Evolutionary conservation across 2,113 vertebrate species (phyloP).

Genomic region (Pseudonaja textilis): DNA sequence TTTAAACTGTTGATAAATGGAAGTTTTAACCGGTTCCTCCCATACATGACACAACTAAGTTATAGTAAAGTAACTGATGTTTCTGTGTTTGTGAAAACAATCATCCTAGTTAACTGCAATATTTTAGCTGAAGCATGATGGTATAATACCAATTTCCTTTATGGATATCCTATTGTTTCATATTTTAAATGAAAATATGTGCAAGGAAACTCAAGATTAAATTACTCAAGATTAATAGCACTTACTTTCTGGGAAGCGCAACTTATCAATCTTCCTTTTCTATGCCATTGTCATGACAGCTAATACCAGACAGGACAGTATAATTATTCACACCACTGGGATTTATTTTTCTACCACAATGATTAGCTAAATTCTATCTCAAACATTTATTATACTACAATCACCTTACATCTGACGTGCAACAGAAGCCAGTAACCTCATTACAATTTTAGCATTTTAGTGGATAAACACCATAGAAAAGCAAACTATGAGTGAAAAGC

Average conservation of each 20-base stretch:
- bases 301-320: constrained; percentile 72
- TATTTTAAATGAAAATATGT: constrained; percentile 27
- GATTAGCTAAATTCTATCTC: constrained; percentile 70
- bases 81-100: neutral
- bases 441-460: constrained; percentile 77
- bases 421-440: constrained; percentile 76
- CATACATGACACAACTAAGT: constrained; percentile 7
- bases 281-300: constrained; percentile 71
- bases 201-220: neutral
- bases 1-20: neutral
- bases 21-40: constrained; percentile 11
- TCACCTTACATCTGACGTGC: constrained; percentile 46
- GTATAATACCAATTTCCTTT: accelerated
- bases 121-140: neutral
- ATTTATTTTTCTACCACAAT: constrained; percentile 70
- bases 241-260: constrained; percentile 53
- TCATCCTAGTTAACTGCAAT: constrained; percentile 3
- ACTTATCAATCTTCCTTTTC: constrained; percentile 70
- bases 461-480: constrained; percentile 62
- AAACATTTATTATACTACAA: constrained; percentile 71
- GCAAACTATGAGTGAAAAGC: constrained; percentile 45
- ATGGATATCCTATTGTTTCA: neutral
- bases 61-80: constrained; percentile 4
- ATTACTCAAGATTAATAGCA: constrained; percentile 46
- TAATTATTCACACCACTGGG: constrained; percentile 72